Evolutionary conservation across 2,888 invertebrate species (phyloP), one percentile per base, ranked within the genome.

Genomic region (Luperina nickerlii): DNA sequence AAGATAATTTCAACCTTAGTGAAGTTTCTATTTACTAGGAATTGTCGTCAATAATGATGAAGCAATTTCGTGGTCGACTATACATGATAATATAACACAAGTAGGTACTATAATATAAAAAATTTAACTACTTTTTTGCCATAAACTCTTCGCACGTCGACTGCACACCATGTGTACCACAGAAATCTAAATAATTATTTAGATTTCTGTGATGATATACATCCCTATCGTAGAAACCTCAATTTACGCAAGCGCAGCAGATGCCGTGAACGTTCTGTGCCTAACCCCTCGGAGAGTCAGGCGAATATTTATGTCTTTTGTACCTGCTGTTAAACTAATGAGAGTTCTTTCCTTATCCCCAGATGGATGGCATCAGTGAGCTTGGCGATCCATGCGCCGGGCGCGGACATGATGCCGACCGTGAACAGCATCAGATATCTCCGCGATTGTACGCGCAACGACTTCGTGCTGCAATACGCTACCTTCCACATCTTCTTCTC

Each of bases 401-500:
- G 99, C 74, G 97, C 97, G 5, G 99, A 99, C 95, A 98, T 99
- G 93, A 95, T 97, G 78, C 97, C 98, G 45, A 98, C 99, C 0
- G 94, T 99, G 87, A 97, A 98, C 91, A 98, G 98, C 92, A 98
- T 99, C 92, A 97, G 98, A 88, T 98, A 98, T 95, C 97, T 98
- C 82, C 97, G 99, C 81, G 98, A 98, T 92, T 99, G 99, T 94
- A 96, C 97, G 84, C 97, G 97, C 38, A 97, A 97, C 86, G 97
- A 98, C 69, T 97, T 98, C 90, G 97, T 99, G 88, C 97, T 98
- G 78, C 97, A 98, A 92, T 98, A 97, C 92, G 98, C 98, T 94
- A 98, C 99, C 85, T 99, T 99, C 97, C 99, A 99, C 94, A 94
- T 99, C 76, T 99, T 98, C 96, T 99, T 99, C 96, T 98, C 98